These are phyloP conservation scores for Hestina assimilis DNA, from an alignment of 1,140 invertebrate genomes.

Conservation along the genomic window DNA sequence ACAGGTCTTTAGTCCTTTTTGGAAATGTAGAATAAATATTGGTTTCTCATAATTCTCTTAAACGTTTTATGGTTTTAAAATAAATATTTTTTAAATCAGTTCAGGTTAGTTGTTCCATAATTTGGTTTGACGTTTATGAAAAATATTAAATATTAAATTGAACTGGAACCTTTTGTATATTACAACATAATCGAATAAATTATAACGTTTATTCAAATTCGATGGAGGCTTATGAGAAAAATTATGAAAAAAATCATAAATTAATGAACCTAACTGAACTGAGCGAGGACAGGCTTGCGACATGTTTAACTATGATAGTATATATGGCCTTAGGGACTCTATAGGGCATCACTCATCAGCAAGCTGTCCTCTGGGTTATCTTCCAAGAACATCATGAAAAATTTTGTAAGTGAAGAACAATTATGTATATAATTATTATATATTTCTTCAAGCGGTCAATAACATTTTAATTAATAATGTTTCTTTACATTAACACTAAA, in stretches of 20 bases:
- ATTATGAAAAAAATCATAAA: conserved; percentile 21
- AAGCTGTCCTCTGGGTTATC: background rate
- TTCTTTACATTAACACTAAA: too few species aligned
- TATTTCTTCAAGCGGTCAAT: too few species aligned
- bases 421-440: too few species aligned
- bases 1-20: too few species aligned
- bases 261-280: conserved; percentile 4
- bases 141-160: too few species aligned
- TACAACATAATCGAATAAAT: background rate
- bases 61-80: too few species aligned
- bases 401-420: conserved; percentile 38
- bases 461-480: too few species aligned
- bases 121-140: too few species aligned
- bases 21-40: too few species aligned
- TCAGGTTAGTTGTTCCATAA: too few species aligned
- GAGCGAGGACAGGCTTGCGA: conserved; percentile 17
- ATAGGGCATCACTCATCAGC: conserved; percentile 7
- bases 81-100: too few species aligned
- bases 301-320: conserved; percentile 3
- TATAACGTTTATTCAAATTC: background rate
- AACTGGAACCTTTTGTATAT: background rate
- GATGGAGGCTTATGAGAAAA: conserved; percentile 4
- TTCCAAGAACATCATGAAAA: conserved; percentile 25
- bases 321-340: conserved; percentile 2
- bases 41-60: too few species aligned